Percentiles rank a stretch among this genome's conserved stretches.
Evolutionary conservation across 2,797 vertebrate genomes (phyloP).

Genomic region (Danio aesculapii): DNA sequence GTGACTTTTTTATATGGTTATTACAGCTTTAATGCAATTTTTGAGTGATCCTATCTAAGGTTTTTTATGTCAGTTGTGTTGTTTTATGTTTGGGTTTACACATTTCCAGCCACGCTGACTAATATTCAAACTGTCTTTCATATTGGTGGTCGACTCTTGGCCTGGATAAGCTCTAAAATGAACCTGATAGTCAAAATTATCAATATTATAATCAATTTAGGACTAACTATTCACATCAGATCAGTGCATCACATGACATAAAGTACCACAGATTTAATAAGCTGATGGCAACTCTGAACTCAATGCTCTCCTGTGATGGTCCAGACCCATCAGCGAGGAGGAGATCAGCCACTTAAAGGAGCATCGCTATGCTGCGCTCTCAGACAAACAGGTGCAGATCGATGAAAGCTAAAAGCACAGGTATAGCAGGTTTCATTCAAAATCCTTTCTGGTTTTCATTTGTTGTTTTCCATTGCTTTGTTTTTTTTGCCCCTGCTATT

Average conservation of each 20-base stretch:
- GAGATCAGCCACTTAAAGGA: slow-evolving; percentile 90
- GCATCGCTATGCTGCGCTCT: slow-evolving; percentile 88
- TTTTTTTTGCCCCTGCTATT: slow-evolving; percentile 64
- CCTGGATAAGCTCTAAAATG: background rate
- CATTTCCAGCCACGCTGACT: background rate
- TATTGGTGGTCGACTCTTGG: background rate
- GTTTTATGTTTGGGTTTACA: too few species aligned
- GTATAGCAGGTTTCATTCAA: slow-evolving; percentile 71
- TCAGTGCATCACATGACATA: background rate
- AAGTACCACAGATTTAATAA: background rate
- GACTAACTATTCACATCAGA: background rate
- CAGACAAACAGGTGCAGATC: slow-evolving; percentile 86
- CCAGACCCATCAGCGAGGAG: slow-evolving; percentile 93
- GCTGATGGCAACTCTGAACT: background rate
- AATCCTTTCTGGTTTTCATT: slow-evolving; percentile 65
- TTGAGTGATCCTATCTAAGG: too few species aligned
- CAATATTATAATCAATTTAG: background rate
- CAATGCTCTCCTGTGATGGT: slow-evolving; percentile 32
- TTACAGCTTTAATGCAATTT: too few species aligned
- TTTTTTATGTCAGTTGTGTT: too few species aligned
- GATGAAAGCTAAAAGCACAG: slow-evolving; percentile 89
- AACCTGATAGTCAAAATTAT: background rate
- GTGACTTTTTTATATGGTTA: too few species aligned
- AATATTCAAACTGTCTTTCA: background rate
- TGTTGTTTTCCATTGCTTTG: slow-evolving; percentile 54